Percentiles rank a stretch among this genome's conserved stretches.
phyloP scores from a whole-genome alignment of 2,797 vertebrate species.

The Eupleurogrammus muticus region DNA sequence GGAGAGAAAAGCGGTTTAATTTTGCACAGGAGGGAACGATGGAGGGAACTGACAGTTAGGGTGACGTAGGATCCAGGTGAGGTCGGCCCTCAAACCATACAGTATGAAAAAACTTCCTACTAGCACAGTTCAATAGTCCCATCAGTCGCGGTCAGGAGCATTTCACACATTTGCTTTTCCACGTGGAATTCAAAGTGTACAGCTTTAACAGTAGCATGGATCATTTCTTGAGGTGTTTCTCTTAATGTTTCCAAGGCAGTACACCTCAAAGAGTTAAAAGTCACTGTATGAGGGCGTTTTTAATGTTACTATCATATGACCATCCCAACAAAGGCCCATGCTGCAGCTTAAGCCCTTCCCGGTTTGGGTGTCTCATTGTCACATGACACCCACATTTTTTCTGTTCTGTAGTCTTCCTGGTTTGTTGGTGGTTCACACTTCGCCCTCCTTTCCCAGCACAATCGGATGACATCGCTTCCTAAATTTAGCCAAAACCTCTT shows the following conservation, averaged over 20 bases:
- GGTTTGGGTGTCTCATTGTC: constrained; percentile 55
- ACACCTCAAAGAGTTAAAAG: constrained; percentile 42
- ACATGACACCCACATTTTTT: constrained; percentile 56
- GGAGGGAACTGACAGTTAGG: background rate
- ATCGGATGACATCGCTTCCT: constrained; percentile 30
- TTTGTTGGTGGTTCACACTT: constrained; percentile 56
- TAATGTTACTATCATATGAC: constrained; percentile 52
- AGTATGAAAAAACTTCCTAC: constrained; percentile 19
- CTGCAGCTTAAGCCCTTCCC: constrained; percentile 61
- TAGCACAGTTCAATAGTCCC: background rate
- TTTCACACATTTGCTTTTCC: constrained; percentile 34
- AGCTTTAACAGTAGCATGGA: constrained; percentile 61
- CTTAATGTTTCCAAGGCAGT: constrained; percentile 41
- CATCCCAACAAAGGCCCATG: constrained; percentile 52
- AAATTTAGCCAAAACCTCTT: constrained; percentile 23
- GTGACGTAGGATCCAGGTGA: constrained; percentile 22
- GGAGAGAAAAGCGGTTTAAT: background rate
- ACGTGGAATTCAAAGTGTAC: constrained; percentile 47
- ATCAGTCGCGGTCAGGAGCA: constrained; percentile 19
- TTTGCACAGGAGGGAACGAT: constrained; percentile 27
- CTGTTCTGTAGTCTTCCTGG: constrained; percentile 72
- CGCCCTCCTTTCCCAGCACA: constrained; percentile 42
- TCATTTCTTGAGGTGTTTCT: constrained; percentile 36
- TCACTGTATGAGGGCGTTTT: constrained; percentile 44
- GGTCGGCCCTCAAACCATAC: constrained; percentile 14